Conservation (phyloP, 1,140 invertebrate genomes). For the Drosophila pandora region DNA sequence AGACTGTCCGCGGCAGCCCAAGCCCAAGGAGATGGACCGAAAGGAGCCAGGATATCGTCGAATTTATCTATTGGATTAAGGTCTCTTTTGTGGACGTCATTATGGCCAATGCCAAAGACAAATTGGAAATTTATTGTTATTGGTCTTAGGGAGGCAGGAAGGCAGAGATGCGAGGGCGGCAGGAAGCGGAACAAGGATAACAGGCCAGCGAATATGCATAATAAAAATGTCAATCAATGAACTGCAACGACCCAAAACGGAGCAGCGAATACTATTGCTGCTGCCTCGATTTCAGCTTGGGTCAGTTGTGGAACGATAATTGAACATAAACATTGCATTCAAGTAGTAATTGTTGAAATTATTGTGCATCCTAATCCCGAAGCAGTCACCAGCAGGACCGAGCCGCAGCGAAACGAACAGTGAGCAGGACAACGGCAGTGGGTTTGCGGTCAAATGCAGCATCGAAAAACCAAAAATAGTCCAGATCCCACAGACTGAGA, state of each 20-base stretch:
- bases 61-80: slow-evolving; percentile 80
- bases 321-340: slow-evolving; percentile 82
- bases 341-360: slow-evolving; percentile 78
- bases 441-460: slow-evolving; percentile 34
- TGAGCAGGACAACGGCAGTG: slow-evolving; percentile 2
- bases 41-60: slow-evolving; percentile 26
- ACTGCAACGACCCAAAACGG: slow-evolving; percentile 42
- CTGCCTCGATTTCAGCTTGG: slow-evolving; percentile 2
- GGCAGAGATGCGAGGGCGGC: neutral
- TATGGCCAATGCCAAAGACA: slow-evolving; percentile 73
- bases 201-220: slow-evolving; percentile 68
- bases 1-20: slow-evolving; percentile 68
- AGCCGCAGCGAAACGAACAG: neutral
- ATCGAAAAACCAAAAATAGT: slow-evolving; percentile 7
- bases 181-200: slow-evolving; percentile 26
- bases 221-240: slow-evolving; percentile 79
- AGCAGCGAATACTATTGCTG: neutral
- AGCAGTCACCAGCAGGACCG: slow-evolving; percentile 1
- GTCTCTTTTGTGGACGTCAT: slow-evolving; percentile 66
- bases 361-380: slow-evolving; percentile 73
- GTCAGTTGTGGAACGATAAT: slow-evolving; percentile 56
- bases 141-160: slow-evolving; percentile 11
- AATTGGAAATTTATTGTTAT: slow-evolving; percentile 80
- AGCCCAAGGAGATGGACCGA: slow-evolving; percentile 4
- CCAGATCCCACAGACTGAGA: slow-evolving; percentile 1